Base-by-base conservation (phyloP, 2,797 vertebrate species). In the Coreius guichenoti region DNA sequence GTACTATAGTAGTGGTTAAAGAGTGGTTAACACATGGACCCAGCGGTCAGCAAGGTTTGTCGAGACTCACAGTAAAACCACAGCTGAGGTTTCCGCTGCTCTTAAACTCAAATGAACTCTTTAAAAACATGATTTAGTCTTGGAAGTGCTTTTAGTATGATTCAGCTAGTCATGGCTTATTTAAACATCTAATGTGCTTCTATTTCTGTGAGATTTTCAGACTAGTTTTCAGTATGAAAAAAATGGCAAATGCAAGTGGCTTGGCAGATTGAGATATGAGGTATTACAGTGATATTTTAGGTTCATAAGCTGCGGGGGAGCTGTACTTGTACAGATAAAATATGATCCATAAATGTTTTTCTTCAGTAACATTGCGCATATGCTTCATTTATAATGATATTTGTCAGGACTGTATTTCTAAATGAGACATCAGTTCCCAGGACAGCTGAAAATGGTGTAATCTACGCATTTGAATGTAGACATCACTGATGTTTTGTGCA, bases 21-120 rank as follows among this genome's bases (percentile, higher is more conserved):
- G 26, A 81, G 83, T 88, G 92, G 91, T 93, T 90, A 90, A 89
- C 89, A 89, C 80, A 89, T 87, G 83, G 88, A 88, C 88, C 45
- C 86, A 86, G 90, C 86, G 91, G 92, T 90, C 90, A 91, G 88
- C 87, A 87, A 92, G 92, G 90, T 92, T 91, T 90, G 86, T 90
- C 89, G 90, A 91, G 90, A 61, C 74, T 86, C 85, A 84, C 56
- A 81, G 68, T 76, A 68, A 89, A 89, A 86, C 88, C 87, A 47
- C 88, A 85, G 87, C 84, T 87, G 86, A 90, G 49, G 88, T 90
- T 92, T 89, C 90, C 91, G 89, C 90, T 90, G 88, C 87, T 89
- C 69, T 77, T 84, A 75, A 81, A 90, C 85, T 69, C 77, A 84
- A 78, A 83, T 56, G 68, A 82, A 80, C 79, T 82, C 65, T 65